Evolutionary conservation across 1,140 invertebrate species (phyloP).

Genomic region (Drosophila elegans): DNA sequence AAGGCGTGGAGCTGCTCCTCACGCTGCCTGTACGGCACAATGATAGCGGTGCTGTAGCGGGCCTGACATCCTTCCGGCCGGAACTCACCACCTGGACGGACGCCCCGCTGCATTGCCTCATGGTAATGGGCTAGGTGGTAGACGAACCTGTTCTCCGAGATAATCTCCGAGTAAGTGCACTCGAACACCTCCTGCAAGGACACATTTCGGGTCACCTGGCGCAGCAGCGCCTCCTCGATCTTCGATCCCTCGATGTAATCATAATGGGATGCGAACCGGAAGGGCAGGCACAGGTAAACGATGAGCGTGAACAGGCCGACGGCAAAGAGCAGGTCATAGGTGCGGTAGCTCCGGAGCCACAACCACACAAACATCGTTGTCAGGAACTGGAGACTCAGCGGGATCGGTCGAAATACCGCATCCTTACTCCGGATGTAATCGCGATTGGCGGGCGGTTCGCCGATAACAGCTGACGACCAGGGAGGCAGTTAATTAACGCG

Average conservation of each 20-base stretch:
- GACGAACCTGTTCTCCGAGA: slow-evolving; percentile 64
- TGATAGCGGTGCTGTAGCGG: slow-evolving; percentile 92
- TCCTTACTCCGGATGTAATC: slow-evolving; percentile 12
- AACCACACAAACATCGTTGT: slow-evolving; percentile 66
- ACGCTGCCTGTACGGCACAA: slow-evolving; percentile 95
- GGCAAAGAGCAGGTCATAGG: slow-evolving; percentile 56
- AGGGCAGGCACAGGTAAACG: slow-evolving; percentile 70
- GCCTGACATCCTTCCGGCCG: slow-evolving; percentile 90
- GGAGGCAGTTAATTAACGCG: background rate
- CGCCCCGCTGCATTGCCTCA: slow-evolving; percentile 51
- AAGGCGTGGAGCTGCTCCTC: slow-evolving; percentile 92
- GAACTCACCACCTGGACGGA: slow-evolving; percentile 71
- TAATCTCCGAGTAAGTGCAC: slow-evolving; percentile 75
- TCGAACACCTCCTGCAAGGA: slow-evolving; percentile 54
- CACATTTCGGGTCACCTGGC: slow-evolving; percentile 65
- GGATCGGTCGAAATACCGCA: slow-evolving; percentile 11
- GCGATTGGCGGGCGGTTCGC: slow-evolving; percentile 18
- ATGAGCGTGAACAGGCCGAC: slow-evolving; percentile 53
- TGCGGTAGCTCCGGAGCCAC: slow-evolving; percentile 59
- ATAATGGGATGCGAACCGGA: slow-evolving; percentile 80
- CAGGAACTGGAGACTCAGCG: slow-evolving; percentile 20
- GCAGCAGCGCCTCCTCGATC: slow-evolving; percentile 58
- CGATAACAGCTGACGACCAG: slow-evolving; percentile 26
- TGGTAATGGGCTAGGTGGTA: slow-evolving; percentile 61
- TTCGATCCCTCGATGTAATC: slow-evolving; percentile 62